Conservation (phyloP, 2,888 invertebrate species). For the Anagyrus pseudococci region DNA sequence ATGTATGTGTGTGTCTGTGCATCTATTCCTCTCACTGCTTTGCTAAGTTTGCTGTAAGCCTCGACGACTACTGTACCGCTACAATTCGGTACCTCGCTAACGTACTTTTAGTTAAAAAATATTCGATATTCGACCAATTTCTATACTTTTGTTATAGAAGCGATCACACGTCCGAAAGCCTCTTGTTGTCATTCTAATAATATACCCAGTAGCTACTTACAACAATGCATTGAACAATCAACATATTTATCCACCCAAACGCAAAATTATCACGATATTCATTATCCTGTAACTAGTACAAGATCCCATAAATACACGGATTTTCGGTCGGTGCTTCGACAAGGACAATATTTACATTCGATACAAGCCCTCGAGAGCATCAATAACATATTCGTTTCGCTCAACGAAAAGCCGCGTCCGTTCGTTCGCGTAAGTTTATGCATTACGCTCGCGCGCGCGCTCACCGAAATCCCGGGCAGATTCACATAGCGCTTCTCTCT, state of each 20-base stretch:
- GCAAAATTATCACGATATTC: conserved; percentile 17
- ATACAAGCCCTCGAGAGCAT: not conserved
- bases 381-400: conserved; percentile 21
- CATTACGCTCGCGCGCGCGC: conserved; percentile 17
- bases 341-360: conserved; percentile 11
- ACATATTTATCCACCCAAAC: not conserved
- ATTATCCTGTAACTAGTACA: conserved; percentile 12
- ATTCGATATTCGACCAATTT: no score
- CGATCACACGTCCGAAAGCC: no score
- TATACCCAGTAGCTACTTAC: no score
- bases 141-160: no score
- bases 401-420: not conserved
- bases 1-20: not conserved
- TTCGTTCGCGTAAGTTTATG: conserved; percentile 28
- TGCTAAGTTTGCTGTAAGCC: no score
- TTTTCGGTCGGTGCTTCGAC: conserved; percentile 7
- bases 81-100: no score
- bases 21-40: no score
- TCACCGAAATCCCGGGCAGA: conserved; percentile 1
- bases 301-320: conserved; percentile 16
- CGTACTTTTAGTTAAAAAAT: no score
- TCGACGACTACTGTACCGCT: no score
- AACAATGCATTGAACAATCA: no score
- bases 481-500: not conserved
- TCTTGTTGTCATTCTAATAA: no score